These are phyloP conservation scores for Peromyscus melanophrys DNA, from an alignment of 2,797 vertebrate genomes.

Conservation along the genomic window DNA sequence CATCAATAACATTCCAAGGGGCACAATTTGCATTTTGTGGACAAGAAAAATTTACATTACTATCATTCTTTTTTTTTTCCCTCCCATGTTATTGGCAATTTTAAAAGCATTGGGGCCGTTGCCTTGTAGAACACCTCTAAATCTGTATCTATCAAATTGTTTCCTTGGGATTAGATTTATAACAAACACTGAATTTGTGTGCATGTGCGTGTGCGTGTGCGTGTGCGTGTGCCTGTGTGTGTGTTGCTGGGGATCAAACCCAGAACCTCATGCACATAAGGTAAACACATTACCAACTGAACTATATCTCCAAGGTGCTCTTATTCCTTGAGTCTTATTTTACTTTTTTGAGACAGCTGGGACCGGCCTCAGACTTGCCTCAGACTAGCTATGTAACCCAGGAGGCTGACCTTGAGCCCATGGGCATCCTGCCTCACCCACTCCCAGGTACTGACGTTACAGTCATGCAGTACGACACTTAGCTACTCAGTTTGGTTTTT, in stretches of 20 bases:
- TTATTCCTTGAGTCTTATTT: not conserved
- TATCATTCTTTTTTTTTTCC: not conserved
- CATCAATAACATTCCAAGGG: not conserved
- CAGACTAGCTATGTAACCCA: not conserved
- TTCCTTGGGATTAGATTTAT: not conserved
- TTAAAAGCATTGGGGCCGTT: not conserved
- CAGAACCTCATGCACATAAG: not conserved
- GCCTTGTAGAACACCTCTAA: not conserved
- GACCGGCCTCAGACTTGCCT: not conserved
- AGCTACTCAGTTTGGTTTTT: not conserved
- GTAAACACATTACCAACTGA: not conserved
- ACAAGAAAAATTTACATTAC: not conserved
- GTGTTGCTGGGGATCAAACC: not conserved
- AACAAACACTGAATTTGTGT: not conserved
- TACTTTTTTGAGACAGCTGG: not conserved
- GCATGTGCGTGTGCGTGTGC: not conserved
- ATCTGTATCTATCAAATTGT: not conserved
- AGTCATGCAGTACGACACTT: not conserved
- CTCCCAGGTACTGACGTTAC: not conserved
- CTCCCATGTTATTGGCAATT: not conserved
- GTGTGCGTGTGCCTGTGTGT: not conserved
- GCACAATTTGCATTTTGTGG: conserved; percentile 15
- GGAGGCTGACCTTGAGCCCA: not conserved
- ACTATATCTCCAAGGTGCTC: not conserved
- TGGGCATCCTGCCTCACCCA: not conserved